Evolutionary conservation across 2,113 vertebrate genomes (phyloP).

Genomic region (Hippoglossus stenolepis): DNA sequence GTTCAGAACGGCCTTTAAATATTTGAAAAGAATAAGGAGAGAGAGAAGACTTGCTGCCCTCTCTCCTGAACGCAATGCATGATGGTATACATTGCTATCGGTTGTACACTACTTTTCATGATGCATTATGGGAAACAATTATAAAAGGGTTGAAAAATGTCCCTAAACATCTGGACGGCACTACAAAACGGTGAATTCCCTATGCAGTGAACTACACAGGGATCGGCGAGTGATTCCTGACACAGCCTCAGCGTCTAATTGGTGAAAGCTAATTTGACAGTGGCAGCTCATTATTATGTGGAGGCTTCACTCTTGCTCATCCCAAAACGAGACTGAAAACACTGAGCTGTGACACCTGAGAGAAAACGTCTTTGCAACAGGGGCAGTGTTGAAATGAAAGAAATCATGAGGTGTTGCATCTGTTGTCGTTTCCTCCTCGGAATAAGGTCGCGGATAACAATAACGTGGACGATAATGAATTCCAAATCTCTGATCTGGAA

Average conservation of each 20-base stretch:
- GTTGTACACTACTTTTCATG: too few relatives aligned
- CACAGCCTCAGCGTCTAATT: neutral
- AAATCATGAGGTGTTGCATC: slow-evolving; percentile 12
- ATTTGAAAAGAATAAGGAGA: too few relatives aligned
- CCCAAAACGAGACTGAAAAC: neutral
- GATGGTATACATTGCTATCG: too few relatives aligned
- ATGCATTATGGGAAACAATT: too few relatives aligned
- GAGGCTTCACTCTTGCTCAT: neutral
- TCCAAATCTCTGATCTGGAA: slow-evolving; percentile 2
- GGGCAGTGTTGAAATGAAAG: slow-evolving; percentile 41
- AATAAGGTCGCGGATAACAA: neutral
- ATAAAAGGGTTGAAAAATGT: too few relatives aligned
- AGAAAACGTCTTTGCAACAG: neutral
- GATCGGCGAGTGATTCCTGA: too few relatives aligned
- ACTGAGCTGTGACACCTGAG: neutral
- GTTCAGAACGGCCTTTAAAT: too few relatives aligned
- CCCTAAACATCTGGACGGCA: too few relatives aligned
- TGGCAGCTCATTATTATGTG: neutral
- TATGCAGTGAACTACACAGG: too few relatives aligned
- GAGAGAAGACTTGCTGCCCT: too few relatives aligned
- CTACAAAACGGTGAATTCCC: too few relatives aligned
- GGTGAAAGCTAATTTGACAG: slow-evolving; percentile 8
- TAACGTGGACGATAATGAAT: slow-evolving; percentile 1
- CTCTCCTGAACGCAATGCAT: too few relatives aligned
- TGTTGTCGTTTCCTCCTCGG: neutral